A percentile compares a stretch with the other conserved stretches of the same genome.
phyloP scores from a whole-genome alignment of 2,113 vertebrate genomes.

The Mormyrus iriodes region DNA sequence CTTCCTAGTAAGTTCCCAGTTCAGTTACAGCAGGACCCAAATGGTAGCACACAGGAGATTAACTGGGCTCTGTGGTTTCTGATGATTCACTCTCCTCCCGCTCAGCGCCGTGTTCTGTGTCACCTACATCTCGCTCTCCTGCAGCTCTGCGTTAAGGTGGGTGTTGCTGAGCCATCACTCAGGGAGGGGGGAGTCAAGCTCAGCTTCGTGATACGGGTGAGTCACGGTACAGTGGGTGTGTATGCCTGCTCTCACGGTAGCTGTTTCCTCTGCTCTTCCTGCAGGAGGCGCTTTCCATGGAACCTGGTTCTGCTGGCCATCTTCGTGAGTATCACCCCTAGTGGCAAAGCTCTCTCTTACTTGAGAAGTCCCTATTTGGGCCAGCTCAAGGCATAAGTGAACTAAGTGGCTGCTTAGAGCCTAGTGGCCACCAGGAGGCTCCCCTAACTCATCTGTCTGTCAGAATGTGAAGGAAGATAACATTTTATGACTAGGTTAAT shows the following conservation, averaged over 20 bases:
- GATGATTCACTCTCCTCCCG: slow-evolving; percentile 9
- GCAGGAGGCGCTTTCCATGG: slow-evolving; percentile 89
- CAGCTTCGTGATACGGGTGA: not conserved
- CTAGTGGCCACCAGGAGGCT: not conserved
- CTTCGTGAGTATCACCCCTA: slow-evolving; percentile 74
- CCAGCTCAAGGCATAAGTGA: not conserved
- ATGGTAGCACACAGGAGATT: not conserved
- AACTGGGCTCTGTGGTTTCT: not conserved
- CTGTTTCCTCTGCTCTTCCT: not conserved
- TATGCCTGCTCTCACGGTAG: not conserved
- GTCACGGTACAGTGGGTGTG: not conserved
- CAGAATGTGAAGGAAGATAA: not conserved
- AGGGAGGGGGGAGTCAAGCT: slow-evolving; percentile 50
- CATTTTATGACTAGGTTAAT: not conserved
- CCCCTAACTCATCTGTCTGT: not conserved
- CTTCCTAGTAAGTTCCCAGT: slow-evolving; percentile 78
- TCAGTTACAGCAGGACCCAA: not conserved
- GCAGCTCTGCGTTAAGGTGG: slow-evolving; percentile 74
- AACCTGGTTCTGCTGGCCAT: slow-evolving; percentile 80
- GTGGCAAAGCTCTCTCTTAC: not conserved
- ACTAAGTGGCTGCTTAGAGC: not conserved
- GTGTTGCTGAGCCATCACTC: not conserved
- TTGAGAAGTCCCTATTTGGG: not conserved
- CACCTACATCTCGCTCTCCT: slow-evolving; percentile 83
- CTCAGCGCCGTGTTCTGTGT: slow-evolving; percentile 77